Conservation (phyloP, 1,140 invertebrate species). For the Caenorhabditis brenneri region DNA sequence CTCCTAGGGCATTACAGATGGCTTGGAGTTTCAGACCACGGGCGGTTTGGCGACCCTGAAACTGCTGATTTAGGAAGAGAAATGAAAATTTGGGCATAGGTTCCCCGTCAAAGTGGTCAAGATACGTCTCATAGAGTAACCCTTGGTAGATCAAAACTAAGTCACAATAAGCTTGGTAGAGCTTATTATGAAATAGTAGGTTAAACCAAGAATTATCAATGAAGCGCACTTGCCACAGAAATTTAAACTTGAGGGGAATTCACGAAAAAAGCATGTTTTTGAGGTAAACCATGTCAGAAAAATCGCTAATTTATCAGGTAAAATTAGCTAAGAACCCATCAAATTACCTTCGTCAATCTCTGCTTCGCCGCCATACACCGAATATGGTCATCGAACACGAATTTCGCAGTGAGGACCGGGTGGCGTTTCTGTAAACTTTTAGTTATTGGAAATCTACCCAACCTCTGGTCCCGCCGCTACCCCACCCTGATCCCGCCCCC, state of each 20-base stretch:
- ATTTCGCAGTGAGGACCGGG: constrained; percentile 84
- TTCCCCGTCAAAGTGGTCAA: too few relatives aligned
- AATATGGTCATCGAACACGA: constrained; percentile 98
- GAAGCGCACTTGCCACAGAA: too few relatives aligned
- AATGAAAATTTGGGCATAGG: too few relatives aligned
- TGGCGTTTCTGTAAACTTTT: constrained; percentile 72
- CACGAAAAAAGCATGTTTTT: too few relatives aligned
- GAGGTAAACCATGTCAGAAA: too few relatives aligned
- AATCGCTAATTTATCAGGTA: too few relatives aligned
- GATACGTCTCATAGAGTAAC: too few relatives aligned
- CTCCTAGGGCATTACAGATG: constrained; percentile 87
- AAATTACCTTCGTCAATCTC: constrained; percentile 81
- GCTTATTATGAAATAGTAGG: too few relatives aligned
- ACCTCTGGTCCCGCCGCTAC: too few relatives aligned
- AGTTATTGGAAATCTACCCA: constrained; percentile 33
- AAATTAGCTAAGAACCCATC: neutral
- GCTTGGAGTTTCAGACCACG: constrained; percentile 92
- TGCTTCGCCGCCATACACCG: constrained; percentile 81
- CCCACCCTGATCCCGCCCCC: too few relatives aligned
- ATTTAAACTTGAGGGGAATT: too few relatives aligned
- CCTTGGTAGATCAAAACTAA: constrained; percentile 28
- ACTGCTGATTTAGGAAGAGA: neutral
- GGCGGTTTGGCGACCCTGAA: constrained; percentile 84
- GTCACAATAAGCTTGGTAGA: neutral
- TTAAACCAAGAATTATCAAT: too few relatives aligned